A percentile compares a stretch with the other conserved stretches of the same genome.
phyloP scores from a whole-genome alignment of 2,888 invertebrate genomes.

The Leptopilina myrica region DNA sequence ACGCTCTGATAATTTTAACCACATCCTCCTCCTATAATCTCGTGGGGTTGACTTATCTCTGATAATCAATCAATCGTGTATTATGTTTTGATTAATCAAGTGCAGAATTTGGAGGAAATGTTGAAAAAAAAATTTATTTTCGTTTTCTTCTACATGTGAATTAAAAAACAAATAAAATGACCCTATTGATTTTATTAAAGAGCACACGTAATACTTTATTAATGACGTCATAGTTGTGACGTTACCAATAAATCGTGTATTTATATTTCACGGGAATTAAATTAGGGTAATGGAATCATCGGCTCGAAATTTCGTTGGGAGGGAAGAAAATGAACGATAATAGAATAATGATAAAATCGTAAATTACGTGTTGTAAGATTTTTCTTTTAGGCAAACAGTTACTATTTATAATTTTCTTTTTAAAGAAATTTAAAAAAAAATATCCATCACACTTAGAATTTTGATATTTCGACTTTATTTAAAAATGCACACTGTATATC shows the following conservation, averaged over 20 bases:
- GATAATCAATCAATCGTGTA: constrained; percentile 2
- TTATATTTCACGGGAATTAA: neutral
- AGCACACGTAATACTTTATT: neutral
- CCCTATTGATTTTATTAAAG: constrained; percentile 2
- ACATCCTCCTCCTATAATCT: constrained; percentile 13
- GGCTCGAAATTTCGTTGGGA: too few relatives aligned
- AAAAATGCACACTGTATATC: too few relatives aligned
- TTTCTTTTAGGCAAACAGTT: too few relatives aligned
- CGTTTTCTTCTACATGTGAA: neutral
- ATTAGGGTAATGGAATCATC: constrained; percentile 5
- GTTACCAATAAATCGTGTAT: neutral
- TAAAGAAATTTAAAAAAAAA: too few relatives aligned
- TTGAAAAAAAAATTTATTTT: neutral
- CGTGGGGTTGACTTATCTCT: constrained; percentile 8
- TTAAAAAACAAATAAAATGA: neutral
- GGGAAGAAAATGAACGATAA: too few relatives aligned
- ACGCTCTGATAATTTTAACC: constrained; percentile 25
- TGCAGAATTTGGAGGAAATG: neutral
- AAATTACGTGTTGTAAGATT: too few relatives aligned
- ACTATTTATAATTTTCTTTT: too few relatives aligned
- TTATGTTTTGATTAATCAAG: neutral
- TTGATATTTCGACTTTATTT: too few relatives aligned
- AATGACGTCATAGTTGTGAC: constrained; percentile 11
- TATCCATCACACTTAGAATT: too few relatives aligned
- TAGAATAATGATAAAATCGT: too few relatives aligned